Percentiles rank a stretch among this genome's conserved stretches.
Conservation (phyloP, 2,888 invertebrate genomes). For the Acanthoscelides obtectus region DNA sequence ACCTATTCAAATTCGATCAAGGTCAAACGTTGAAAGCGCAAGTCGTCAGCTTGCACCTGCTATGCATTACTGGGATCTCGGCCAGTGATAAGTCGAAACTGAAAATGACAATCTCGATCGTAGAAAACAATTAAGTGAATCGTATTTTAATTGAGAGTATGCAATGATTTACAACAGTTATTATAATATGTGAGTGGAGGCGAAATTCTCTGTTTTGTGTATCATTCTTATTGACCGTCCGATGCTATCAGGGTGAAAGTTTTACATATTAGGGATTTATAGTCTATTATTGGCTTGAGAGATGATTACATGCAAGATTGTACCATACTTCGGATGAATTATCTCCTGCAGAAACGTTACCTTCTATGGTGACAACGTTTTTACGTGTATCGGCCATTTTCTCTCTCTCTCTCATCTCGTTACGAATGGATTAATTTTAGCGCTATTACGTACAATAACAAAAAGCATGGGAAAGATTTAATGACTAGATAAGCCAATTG, state of each 20-base stretch:
- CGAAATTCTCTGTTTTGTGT: conserved; percentile 25
- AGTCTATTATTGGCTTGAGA: conserved; percentile 37
- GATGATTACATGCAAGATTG: conserved; percentile 34
- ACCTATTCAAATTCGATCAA: too few relatives aligned
- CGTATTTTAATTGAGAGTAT: neutral
- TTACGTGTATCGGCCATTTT: conserved; percentile 5
- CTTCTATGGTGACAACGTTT: conserved; percentile 20
- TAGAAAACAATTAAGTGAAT: neutral
- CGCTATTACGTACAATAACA: neutral
- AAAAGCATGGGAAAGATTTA: neutral
- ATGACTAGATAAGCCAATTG: neutral
- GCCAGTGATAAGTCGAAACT: too few relatives aligned
- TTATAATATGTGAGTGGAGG: neutral
- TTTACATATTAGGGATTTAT: conserved; percentile 42
- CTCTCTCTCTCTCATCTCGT: conserved; percentile 3
- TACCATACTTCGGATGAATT: conserved; percentile 26
- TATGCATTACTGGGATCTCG: too few relatives aligned
- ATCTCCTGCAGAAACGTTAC: conserved; percentile 20
- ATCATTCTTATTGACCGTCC: conserved; percentile 29
- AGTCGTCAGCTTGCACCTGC: too few relatives aligned
- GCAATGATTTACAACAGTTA: neutral
- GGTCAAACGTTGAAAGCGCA: too few relatives aligned
- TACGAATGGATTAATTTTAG: neutral
- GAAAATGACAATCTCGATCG: neutral
- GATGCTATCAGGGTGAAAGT: conserved; percentile 38